Conservation (phyloP, 2,888 invertebrate genomes). For the Labia minor region DNA sequence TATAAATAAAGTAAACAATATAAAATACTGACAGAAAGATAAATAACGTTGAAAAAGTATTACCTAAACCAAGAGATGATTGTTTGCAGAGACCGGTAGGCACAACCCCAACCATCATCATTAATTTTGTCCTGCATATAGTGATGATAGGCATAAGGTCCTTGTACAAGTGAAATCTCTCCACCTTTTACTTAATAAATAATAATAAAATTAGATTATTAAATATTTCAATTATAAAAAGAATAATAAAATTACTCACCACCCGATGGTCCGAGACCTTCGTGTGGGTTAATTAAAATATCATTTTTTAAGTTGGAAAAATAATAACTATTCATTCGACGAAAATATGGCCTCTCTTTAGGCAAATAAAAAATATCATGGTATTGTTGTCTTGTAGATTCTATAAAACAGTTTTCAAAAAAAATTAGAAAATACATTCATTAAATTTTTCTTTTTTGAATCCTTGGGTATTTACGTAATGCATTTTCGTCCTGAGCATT, state of each 20-base stretch:
- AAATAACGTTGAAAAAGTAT: conserved; percentile 18
- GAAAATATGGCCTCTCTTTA: conserved; percentile 59
- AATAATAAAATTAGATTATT: conserved; percentile 14
- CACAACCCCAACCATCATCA: conserved; percentile 99
- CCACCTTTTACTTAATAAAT: conserved; percentile 35
- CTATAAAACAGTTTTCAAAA: conserved; percentile 36
- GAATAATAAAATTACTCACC: conserved; percentile 28
- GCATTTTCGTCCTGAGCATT: conserved; percentile 53
- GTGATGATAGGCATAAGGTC: conserved; percentile 88
- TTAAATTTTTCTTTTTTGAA: too few relatives aligned
- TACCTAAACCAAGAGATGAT: conserved; percentile 87
- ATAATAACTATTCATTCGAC: conserved; percentile 51
- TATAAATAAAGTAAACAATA: background rate
- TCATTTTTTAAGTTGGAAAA: conserved; percentile 31
- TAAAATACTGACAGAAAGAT: background rate
- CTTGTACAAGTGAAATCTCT: conserved; percentile 54
- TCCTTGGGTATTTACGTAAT: conserved; percentile 48
- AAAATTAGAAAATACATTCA: too few relatives aligned
- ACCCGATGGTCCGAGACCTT: conserved; percentile 41
- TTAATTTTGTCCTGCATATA: conserved; percentile 91
- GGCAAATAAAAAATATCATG: conserved; percentile 63
- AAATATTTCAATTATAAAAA: background rate
- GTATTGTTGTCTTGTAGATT: conserved; percentile 50
- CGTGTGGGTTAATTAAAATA: conserved; percentile 63
- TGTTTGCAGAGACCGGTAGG: conserved; percentile 94